Percentiles rank a stretch among this genome's conserved stretches.
Evolutionary conservation across 2,113 vertebrate species (phyloP).

Genomic region (Sturnus vulgaris): DNA sequence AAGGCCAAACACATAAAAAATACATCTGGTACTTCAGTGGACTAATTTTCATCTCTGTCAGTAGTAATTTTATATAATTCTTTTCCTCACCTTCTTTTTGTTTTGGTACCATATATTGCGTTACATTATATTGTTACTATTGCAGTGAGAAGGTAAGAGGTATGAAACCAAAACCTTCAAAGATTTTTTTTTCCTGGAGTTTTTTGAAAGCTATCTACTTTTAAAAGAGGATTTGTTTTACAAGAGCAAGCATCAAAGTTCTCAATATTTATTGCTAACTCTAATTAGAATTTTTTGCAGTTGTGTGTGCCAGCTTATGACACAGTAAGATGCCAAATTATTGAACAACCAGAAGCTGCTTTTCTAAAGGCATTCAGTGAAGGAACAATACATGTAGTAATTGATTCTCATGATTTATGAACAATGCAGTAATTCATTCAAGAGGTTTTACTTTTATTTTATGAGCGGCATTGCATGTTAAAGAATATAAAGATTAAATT

Average conservation of each 20-base stretch:
- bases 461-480: not conserved
- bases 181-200: not conserved
- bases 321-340: not conserved
- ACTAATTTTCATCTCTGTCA: not conserved
- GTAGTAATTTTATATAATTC: not conserved
- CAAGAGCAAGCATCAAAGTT: not conserved
- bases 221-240: not conserved
- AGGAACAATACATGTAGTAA: not conserved
- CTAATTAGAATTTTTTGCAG: constrained; percentile 10
- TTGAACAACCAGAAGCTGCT: not conserved
- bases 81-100: not conserved
- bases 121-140: not conserved
- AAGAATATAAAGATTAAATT: not conserved
- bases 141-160: not conserved
- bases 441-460: not conserved
- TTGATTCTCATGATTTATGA: constrained; percentile 33
- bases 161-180: not conserved
- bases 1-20: not conserved
- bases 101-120: not conserved
- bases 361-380: constrained; percentile 1
- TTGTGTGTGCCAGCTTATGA: not conserved
- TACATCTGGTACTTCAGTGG: not conserved
- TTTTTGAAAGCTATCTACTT: not conserved
- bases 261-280: constrained; percentile 17
- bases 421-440: not conserved